Percentiles rank a stretch among this genome's conserved stretches.
Evolutionary conservation across 2,888 invertebrate genomes (phyloP).

Genomic region (Monopis laevigella): DNA sequence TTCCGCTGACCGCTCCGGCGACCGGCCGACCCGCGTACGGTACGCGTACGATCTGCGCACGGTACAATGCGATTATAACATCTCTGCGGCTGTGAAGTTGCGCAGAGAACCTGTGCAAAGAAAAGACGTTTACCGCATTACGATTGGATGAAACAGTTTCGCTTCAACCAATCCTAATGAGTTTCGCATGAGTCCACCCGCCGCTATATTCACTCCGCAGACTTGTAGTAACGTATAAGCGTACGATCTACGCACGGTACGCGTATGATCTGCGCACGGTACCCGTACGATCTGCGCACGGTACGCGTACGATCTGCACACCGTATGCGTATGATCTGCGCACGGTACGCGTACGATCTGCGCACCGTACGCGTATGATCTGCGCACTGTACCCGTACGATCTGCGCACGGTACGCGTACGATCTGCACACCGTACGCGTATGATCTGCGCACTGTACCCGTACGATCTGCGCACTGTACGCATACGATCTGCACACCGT

Average conservation of each 20-base stretch:
- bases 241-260: slow-evolving; percentile 9
- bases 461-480: slow-evolving; percentile 10
- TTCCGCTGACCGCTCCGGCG: slow-evolving; percentile 10
- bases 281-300: slow-evolving; percentile 10
- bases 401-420: background rate
- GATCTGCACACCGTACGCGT: slow-evolving; percentile 1
- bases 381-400: background rate
- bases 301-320: background rate
- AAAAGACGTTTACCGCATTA: too few species aligned
- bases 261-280: background rate
- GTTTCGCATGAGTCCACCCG: too few species aligned
- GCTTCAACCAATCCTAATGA: too few species aligned
- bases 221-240: too few species aligned
- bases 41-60: background rate
- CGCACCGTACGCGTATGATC: too few species aligned
- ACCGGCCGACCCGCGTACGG: slow-evolving; percentile 10
- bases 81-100: too few species aligned
- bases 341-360: background rate
- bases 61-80: too few species aligned
- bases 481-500: background rate
- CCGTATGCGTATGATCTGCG: too few species aligned
- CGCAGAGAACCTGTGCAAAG: too few species aligned
- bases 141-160: too few species aligned
- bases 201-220: too few species aligned
- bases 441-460: too few species aligned